Base-by-base conservation (phyloP, 2,113 vertebrate genomes). In the Vanacampus margaritifer region DNA sequence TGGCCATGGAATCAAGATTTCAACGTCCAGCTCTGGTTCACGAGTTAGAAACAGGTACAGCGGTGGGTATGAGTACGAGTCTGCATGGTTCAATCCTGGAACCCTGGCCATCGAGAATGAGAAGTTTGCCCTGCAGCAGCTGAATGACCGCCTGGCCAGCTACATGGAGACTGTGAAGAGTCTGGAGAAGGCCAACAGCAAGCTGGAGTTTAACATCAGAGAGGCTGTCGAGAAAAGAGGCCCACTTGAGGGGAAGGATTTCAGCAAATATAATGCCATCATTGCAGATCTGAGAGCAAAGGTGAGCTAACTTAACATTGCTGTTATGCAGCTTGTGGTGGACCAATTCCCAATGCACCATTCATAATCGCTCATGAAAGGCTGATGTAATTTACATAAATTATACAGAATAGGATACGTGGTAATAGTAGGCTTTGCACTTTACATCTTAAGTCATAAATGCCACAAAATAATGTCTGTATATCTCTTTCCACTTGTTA, bases 161-260 rank as follows among this genome's bases (percentile, higher is more conserved):
- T 93, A 93, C 81, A 71, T 93, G 85, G 90, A 90, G 58, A 90
- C 74, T 0, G 91, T 93, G 61, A 89, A 57, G 64, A 86, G n/a
- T 50, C 87, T 93, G 74, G 91, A 93, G 86, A 85, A 86, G 74
- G 88, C 82, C 82, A 93, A 92, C 81, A 61, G 69, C 60, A 56
- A 66, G 21, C 82, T 93, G 69, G 90, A 92, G 84, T 46, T 87
- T 64, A 81, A 91, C 69, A 93, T 93, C 86, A 79, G 76, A 5
- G 84, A 92, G 86, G n/a, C 24, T 67, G 70, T 85, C 3, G 85
- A 89, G 71, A 90, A 84, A 64, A 88, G 37, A 71, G 92, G 89
- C 39, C 90, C 87, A 2, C 6, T 71, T 53, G 84, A 90, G 35
- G 83, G 77, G 0, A 82, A 35, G 17, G 88, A 92, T 79, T 88